These are phyloP conservation scores for Lynx canadensis DNA, from an alignment of 2,113 vertebrate species.

Conservation along the genomic window DNA sequence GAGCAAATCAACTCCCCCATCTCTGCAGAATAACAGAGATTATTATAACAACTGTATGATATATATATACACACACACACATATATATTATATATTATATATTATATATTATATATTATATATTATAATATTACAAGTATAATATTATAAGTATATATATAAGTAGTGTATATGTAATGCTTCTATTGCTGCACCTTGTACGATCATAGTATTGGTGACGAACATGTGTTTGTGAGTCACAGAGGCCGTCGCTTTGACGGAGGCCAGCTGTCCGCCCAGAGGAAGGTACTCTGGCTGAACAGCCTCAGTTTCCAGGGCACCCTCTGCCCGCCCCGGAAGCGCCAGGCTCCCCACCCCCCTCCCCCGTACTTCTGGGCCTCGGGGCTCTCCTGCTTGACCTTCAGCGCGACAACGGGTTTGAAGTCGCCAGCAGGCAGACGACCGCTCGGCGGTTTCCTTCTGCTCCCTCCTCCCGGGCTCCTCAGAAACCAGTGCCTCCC, in stretches of 20 bases:
- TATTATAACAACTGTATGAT: too few relatives aligned
- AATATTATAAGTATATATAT: too few relatives aligned
- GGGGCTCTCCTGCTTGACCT: not conserved
- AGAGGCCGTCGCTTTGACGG: not conserved
- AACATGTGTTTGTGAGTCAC: not conserved
- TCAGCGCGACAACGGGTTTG: not conserved
- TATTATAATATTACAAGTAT: too few relatives aligned
- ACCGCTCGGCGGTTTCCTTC: rapidly evolving
- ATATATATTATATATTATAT: too few relatives aligned
- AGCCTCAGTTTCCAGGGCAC: not conserved
- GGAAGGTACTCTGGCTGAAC: not conserved
- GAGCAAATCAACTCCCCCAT: not conserved
- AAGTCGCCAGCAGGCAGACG: rapidly evolving
- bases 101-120: too few relatives aligned
- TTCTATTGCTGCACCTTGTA: not conserved
- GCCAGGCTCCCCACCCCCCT: not conserved
- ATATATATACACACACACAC: too few relatives aligned
- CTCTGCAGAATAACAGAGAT: not conserved
- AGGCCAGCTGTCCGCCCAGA: not conserved
- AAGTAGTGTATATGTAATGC: not conserved
- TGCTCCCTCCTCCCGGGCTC: not conserved
- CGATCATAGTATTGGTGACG: too few relatives aligned
- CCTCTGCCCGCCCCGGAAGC: not conserved
- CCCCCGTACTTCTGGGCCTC: not conserved
- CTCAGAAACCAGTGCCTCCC: not conserved